Evolutionary conservation across 2,113 vertebrate species (phyloP).

Genomic region (Urocynchramus pylzowi): DNA sequence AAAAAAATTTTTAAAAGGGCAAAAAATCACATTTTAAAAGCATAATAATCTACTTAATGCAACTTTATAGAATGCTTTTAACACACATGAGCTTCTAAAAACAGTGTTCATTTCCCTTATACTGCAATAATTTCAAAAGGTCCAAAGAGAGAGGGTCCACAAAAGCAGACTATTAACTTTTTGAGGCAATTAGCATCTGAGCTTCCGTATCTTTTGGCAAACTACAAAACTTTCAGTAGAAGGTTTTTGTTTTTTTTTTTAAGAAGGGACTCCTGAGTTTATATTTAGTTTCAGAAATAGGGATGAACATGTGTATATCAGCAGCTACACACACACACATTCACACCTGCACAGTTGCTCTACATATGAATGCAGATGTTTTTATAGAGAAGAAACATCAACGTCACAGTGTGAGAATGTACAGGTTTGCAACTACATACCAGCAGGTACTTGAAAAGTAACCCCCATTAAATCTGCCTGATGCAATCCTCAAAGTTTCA

Average conservation of each 20-base stretch:
- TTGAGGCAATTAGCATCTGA: neutral
- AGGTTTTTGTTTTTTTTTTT: neutral
- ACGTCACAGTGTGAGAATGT: accelerated
- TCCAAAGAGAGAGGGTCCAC: neutral
- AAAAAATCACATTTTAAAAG: neutral
- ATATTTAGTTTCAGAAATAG: neutral
- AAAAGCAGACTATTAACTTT: neutral
- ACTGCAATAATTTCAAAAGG: neutral
- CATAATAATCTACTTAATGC: neutral
- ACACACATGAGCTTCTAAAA: neutral
- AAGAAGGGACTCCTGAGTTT: neutral
- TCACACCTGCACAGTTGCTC: accelerated
- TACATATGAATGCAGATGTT: accelerated
- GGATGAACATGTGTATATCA: too few species aligned
- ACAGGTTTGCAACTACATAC: neutral
- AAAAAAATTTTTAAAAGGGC: neutral
- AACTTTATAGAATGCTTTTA: neutral
- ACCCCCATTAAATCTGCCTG: neutral
- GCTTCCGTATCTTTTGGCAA: neutral
- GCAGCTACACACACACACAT: neutral
- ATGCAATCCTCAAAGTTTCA: neutral
- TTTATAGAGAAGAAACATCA: neutral
- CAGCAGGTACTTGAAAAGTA: neutral
- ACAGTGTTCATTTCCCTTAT: neutral
- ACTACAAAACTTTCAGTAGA: neutral